These are phyloP conservation scores for Microcebus tavaratra DNA, from an alignment of 2,113 vertebrate genomes.

Conservation along the genomic window DNA sequence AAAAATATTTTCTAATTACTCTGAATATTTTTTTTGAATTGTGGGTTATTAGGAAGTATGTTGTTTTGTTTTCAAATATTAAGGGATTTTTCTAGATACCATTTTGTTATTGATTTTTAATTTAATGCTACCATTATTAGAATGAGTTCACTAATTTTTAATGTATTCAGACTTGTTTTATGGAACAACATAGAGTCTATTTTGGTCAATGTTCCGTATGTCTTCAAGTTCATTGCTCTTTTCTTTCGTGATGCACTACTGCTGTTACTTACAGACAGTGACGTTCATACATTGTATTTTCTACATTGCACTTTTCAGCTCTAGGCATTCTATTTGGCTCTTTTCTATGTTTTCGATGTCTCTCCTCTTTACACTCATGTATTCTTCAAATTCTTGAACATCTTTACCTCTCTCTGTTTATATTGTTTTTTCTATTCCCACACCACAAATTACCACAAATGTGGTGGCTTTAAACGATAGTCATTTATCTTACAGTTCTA, in stretches of 20 bases:
- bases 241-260: background rate
- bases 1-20: background rate
- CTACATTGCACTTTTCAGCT: background rate
- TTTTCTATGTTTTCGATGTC: background rate
- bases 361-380: background rate
- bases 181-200: background rate
- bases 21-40: background rate
- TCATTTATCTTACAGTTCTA: background rate
- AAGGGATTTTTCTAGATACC: background rate
- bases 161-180: background rate
- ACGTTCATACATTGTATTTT: background rate
- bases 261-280: background rate
- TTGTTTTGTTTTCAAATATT: background rate
- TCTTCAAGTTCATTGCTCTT: background rate
- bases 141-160: background rate
- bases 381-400: background rate
- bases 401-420: background rate
- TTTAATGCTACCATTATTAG: background rate
- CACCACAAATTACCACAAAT: background rate
- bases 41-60: background rate
- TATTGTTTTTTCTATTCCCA: background rate
- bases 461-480: background rate
- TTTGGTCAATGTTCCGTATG: background rate
- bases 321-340: background rate
- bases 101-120: background rate